Evolutionary conservation across 1,140 invertebrate genomes (phyloP).

Genomic region (Leptopilina boulardi): DNA sequence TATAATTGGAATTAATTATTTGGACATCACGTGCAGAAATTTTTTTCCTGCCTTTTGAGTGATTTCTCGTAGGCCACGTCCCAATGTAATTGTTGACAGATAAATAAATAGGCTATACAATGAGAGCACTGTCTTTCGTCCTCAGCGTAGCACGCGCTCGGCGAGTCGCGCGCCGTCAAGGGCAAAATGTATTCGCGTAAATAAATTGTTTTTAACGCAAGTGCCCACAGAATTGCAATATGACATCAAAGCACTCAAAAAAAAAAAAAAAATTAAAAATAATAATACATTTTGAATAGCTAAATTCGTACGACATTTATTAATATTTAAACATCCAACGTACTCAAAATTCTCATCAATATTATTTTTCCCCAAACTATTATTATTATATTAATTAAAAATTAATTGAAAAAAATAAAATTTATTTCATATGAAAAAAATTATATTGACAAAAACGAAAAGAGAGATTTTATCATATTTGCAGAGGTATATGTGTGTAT

Average conservation of each 20-base stretch:
- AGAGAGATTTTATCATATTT: not conserved
- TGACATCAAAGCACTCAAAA: slow-evolving; percentile 8
- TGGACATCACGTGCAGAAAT: slow-evolving; percentile 47
- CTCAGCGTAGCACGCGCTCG: slow-evolving; percentile 62
- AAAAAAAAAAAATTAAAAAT: slow-evolving; percentile 31
- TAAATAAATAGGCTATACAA: slow-evolving; percentile 73
- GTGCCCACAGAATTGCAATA: slow-evolving; percentile 31
- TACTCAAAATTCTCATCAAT: not conserved
- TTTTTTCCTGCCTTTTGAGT: slow-evolving; percentile 50
- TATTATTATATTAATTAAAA: not conserved
- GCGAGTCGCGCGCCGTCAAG: slow-evolving; percentile 63
- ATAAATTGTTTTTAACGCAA: slow-evolving; percentile 53
- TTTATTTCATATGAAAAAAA: too few species aligned
- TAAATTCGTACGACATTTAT: not conserved
- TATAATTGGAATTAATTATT: slow-evolving; percentile 63
- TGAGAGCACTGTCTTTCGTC: slow-evolving; percentile 63
- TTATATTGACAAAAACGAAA: not conserved
- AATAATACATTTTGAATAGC: not conserved
- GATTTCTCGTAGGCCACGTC: slow-evolving; percentile 61
- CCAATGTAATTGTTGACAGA: slow-evolving; percentile 72
- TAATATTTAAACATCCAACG: not conserved
- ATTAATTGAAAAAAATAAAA: too few species aligned
- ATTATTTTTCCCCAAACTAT: not conserved
- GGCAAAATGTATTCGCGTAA: slow-evolving; percentile 60
- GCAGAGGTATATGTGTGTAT: not conserved